Evolutionary conservation across 2,888 invertebrate genomes (phyloP).

Genomic region (Caenorhabditis sp.): DNA sequence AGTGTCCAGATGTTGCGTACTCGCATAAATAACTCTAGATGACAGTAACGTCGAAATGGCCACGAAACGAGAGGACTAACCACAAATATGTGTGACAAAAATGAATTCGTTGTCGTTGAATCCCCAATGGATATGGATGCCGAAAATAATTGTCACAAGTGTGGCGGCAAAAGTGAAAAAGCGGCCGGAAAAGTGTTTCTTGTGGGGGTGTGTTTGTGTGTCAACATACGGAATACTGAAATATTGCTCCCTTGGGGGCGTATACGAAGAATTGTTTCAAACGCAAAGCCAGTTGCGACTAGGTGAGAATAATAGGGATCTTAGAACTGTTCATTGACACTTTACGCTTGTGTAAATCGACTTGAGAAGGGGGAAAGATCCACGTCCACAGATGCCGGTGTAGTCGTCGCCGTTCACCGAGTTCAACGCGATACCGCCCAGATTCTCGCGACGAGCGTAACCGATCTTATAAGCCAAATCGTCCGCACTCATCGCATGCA

Average conservation of each 20-base stretch:
- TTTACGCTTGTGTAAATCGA: conserved; percentile 21
- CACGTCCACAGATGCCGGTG: conserved; percentile 54
- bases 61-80: neutral
- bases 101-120: conserved; percentile 37
- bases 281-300: neutral
- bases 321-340: too few relatives aligned
- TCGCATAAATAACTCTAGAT: neutral
- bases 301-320: too few relatives aligned
- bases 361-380: conserved; percentile 58
- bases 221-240: conserved; percentile 54
- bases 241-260: conserved; percentile 41
- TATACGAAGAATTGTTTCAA: neutral
- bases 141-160: too few relatives aligned
- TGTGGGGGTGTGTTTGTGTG: conserved; percentile 37
- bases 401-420: conserved; percentile 53
- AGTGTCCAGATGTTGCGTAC: neutral
- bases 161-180: neutral
- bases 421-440: conserved; percentile 38
- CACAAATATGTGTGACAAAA: neutral
- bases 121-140: too few relatives aligned
- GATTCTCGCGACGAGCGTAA: conserved; percentile 36
- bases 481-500: too few relatives aligned
- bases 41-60: neutral
- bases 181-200: conserved; percentile 23
- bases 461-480: too few relatives aligned